A percentile compares a stretch with the other conserved stretches of the same genome.
Evolutionary conservation across 2,113 vertebrate species (phyloP).

Genomic region (Hepsetus odoe): DNA sequence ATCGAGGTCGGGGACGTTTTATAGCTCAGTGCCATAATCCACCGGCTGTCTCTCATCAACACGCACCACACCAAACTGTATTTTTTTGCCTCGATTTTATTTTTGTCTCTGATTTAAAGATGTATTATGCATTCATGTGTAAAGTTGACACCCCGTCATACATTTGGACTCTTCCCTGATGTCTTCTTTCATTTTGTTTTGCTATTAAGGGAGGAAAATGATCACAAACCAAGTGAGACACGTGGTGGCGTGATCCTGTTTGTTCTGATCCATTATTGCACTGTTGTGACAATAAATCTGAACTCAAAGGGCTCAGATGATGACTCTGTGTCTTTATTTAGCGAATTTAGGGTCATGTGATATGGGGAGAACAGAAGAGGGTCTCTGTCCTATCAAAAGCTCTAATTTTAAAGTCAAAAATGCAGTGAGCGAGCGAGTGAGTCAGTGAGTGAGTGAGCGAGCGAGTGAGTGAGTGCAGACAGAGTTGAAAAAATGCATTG

Average conservation of each 20-base stretch:
- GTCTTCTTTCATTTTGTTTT: slow-evolving; percentile 15
- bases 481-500: no score
- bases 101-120: not conserved
- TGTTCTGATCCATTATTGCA: slow-evolving; percentile 61
- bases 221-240: slow-evolving; percentile 50
- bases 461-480: no score
- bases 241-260: slow-evolving; percentile 52
- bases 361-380: no score
- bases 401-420: no score
- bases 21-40: slow-evolving; percentile 25
- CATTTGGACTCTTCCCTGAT: not conserved
- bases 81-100: not conserved
- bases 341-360: not conserved
- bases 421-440: no score
- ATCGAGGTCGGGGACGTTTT: not conserved
- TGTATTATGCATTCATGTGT: slow-evolving; percentile 26
- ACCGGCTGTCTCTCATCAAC: slow-evolving; percentile 6
- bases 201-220: slow-evolving; percentile 9
- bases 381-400: no score
- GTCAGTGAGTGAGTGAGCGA: no score
- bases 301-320: slow-evolving; percentile 70
- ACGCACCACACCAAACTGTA: no score
- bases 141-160: not conserved
- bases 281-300: slow-evolving; percentile 68
- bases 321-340: slow-evolving; percentile 60